Conservation (phyloP, 2,888 invertebrate species). For the Steinernema scapterisci region DNA sequence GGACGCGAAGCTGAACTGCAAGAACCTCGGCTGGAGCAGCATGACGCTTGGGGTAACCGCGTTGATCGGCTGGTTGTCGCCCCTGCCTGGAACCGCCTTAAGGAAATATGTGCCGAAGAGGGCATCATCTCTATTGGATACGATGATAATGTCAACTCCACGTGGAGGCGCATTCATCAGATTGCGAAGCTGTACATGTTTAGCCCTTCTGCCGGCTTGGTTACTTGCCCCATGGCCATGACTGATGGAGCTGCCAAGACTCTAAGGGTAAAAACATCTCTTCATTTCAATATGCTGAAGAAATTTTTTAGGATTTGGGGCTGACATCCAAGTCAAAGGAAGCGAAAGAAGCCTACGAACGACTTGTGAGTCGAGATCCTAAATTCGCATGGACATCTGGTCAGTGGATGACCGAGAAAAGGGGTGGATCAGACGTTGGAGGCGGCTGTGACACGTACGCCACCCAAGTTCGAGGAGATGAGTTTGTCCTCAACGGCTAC, state of each 20-base stretch:
- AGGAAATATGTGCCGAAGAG: constrained; percentile 72
- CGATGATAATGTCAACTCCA: constrained; percentile 44
- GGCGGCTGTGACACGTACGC: constrained; percentile 66
- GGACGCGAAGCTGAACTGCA: constrained; percentile 70
- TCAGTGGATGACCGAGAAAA: constrained; percentile 74
- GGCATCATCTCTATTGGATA: constrained; percentile 70
- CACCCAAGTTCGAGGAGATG: constrained; percentile 46
- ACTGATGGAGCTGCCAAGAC: constrained; percentile 74
- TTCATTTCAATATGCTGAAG: not conserved
- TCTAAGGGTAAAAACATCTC: constrained; percentile 67
- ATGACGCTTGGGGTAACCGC: constrained; percentile 72
- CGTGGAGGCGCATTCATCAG: constrained; percentile 55
- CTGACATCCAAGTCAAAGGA: constrained; percentile 50
- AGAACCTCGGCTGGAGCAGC: constrained; percentile 70
- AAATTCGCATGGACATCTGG: constrained; percentile 73
- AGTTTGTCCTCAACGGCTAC: constrained; percentile 71
- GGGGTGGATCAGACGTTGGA: constrained; percentile 74
- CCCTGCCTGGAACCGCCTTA: constrained; percentile 71
- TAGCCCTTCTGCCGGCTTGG: constrained; percentile 72
- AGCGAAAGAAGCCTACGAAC: constrained; percentile 56
- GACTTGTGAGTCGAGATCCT: constrained; percentile 70
- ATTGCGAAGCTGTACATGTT: constrained; percentile 72
- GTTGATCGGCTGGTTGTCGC: constrained; percentile 71
- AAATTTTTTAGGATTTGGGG: constrained; percentile 41
- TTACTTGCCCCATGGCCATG: constrained; percentile 73